These are phyloP conservation scores for Anoura caudifer DNA, from an alignment of 2,113 vertebrate species.

Conservation along the genomic window DNA sequence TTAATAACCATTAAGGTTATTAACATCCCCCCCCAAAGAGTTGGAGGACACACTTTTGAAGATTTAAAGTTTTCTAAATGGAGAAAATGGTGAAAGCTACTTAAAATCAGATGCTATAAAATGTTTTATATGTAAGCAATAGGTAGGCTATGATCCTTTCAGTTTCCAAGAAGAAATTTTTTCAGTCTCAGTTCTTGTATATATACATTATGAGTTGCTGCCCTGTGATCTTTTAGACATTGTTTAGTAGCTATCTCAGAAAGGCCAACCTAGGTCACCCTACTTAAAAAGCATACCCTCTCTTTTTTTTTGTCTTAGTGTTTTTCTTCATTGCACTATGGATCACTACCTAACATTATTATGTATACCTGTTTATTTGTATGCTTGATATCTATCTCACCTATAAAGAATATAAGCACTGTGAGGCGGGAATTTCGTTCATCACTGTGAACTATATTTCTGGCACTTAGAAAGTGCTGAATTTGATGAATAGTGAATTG, in stretches of 20 bases:
- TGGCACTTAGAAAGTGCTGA: neutral
- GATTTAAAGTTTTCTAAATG: neutral
- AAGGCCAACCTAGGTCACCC: neutral
- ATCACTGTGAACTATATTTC: neutral
- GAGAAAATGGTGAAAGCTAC: slow-evolving; percentile 14
- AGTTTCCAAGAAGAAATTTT: neutral
- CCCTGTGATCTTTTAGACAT: neutral
- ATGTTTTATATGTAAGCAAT: neutral
- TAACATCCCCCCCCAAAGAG: neutral
- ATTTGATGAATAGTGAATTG: neutral
- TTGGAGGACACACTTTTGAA: slow-evolving; percentile 25
- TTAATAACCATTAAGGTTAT: neutral
- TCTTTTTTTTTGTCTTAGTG: neutral
- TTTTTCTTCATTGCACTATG: neutral
- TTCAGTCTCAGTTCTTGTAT: neutral
- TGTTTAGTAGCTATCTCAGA: neutral
- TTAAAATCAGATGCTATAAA: neutral
- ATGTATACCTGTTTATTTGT: neutral
- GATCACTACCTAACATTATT: neutral
- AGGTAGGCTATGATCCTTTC: neutral
- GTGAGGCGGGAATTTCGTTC: neutral
- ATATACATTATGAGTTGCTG: neutral
- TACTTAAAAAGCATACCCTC: neutral
- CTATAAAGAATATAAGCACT: neutral
- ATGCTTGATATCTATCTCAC: neutral